phyloP scores from a whole-genome alignment of 30 jellyfish, hydroid and myxozoan genomes.

The Aurelia sp. region DNA sequence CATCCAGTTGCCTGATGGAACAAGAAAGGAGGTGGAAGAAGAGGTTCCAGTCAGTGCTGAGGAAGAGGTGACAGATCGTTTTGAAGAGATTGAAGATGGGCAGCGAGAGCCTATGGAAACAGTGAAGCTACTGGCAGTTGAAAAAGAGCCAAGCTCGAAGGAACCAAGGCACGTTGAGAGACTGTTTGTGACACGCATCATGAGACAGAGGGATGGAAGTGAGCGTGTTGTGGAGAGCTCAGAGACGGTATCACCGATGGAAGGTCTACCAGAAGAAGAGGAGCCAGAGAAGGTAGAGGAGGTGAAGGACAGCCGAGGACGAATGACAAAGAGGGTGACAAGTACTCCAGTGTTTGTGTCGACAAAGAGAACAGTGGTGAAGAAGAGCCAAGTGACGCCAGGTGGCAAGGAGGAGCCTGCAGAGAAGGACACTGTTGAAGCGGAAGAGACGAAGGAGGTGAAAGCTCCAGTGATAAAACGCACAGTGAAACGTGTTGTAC shows the following conservation, averaged over 20 bases:
- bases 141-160: not conserved
- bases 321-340: slow-evolving; percentile 60
- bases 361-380: slow-evolving; percentile 60
- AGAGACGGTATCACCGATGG: slow-evolving; percentile 80
- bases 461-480: slow-evolving; percentile 46
- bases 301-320: slow-evolving; percentile 64
- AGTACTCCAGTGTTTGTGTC: slow-evolving; percentile 72
- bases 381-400: slow-evolving; percentile 75
- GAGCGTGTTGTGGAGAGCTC: slow-evolving; percentile 83
- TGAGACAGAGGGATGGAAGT: slow-evolving; percentile 83
- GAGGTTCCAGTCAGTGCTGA: slow-evolving; percentile 76
- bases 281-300: slow-evolving; percentile 74
- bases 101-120: slow-evolving; percentile 1
- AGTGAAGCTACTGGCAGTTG: not conserved
- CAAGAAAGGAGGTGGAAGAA: slow-evolving; percentile 82
- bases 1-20: slow-evolving; percentile 84
- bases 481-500: slow-evolving; percentile 51
- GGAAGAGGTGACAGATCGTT: slow-evolving; percentile 26
- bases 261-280: slow-evolving; percentile 66
- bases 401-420: slow-evolving; percentile 79
- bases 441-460: slow-evolving; percentile 64
- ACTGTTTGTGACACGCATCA: slow-evolving; percentile 74
- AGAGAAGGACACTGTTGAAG: slow-evolving; percentile 74
- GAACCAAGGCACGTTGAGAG: slow-evolving; percentile 86
- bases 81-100: slow-evolving; percentile 20